Conservation (phyloP, 2,888 invertebrate genomes). For the Ophioninae sp. region DNA sequence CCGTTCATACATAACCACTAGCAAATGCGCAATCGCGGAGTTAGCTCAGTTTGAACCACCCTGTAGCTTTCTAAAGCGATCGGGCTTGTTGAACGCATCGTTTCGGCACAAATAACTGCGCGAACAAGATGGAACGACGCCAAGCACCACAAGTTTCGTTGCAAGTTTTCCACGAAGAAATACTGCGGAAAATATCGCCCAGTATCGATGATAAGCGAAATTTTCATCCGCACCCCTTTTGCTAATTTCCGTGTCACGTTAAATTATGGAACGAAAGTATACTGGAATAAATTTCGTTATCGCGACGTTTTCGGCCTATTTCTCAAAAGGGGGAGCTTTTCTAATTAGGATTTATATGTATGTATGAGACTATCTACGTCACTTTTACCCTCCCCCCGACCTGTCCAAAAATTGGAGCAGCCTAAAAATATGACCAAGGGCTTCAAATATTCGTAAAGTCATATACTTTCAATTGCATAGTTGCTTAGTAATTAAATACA, state of each 20-base stretch:
- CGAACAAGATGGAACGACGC: conserved; percentile 52
- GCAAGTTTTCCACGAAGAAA: conserved; percentile 49
- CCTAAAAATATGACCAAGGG: too few relatives aligned
- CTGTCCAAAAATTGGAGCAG: too few relatives aligned
- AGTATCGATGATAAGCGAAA: conserved; percentile 46
- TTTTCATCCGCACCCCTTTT: conserved; percentile 12
- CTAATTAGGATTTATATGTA: too few relatives aligned
- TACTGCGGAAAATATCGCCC: conserved; percentile 39
- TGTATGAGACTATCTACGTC: too few relatives aligned
- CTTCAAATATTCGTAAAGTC: too few relatives aligned
- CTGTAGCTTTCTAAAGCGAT: conserved; percentile 20
- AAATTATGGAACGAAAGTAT: conserved; percentile 10
- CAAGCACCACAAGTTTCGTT: conserved; percentile 27
- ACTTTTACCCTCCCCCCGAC: too few relatives aligned
- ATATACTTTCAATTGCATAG: too few relatives aligned
- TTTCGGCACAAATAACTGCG: conserved; percentile 48
- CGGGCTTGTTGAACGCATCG: conserved; percentile 27
- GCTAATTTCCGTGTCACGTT: conserved; percentile 21
- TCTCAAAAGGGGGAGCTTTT: too few relatives aligned
- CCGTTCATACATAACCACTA: too few relatives aligned
- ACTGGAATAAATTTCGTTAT: not conserved
- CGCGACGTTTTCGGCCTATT: not conserved
- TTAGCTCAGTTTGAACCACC: not conserved
- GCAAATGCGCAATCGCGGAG: too few relatives aligned
- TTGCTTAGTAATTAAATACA: too few relatives aligned